Conservation (phyloP, 37 sponge, comb jelly and placozoan species). For the Halisarca cf. caerulea region DNA sequence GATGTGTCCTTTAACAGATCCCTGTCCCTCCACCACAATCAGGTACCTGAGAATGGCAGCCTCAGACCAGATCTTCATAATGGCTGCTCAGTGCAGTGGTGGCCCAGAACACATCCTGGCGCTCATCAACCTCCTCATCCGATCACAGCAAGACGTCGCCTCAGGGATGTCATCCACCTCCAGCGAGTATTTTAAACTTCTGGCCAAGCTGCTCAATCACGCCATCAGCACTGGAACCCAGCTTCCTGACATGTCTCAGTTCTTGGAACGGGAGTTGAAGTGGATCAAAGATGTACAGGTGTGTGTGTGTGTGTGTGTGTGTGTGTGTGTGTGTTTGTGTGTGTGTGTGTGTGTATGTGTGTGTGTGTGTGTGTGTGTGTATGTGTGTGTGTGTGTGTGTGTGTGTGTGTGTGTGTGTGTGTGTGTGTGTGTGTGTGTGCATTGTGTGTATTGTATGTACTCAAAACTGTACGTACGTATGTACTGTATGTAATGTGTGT, state of each 20-base stretch:
- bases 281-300: constrained; percentile 81
- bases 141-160: constrained; percentile 63
- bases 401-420: not conserved
- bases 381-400: not conserved
- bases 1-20: not conserved
- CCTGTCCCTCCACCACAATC: not conserved
- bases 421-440: not conserved
- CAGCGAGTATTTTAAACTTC: constrained; percentile 76
- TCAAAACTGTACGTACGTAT: not conserved
- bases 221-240: constrained; percentile 50
- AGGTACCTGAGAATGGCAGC: constrained; percentile 76
- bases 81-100: constrained; percentile 64
- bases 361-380: not conserved
- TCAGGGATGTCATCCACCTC: constrained; percentile 77
- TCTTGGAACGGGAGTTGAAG: constrained; percentile 74
- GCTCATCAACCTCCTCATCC: constrained; percentile 65
- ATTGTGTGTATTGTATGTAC: not conserved
- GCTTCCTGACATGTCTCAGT: constrained; percentile 57
- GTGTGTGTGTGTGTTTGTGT: too few relatives aligned
- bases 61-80: constrained; percentile 79
- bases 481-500: not conserved
- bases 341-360: not conserved
- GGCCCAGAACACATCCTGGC: constrained; percentile 33
- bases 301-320: constrained; percentile 7
- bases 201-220: constrained; percentile 75